Percentiles rank a stretch among this genome's conserved stretches.
Evolutionary conservation across 2,888 invertebrate genomes (phyloP).

Genomic region (Spisula solida): DNA sequence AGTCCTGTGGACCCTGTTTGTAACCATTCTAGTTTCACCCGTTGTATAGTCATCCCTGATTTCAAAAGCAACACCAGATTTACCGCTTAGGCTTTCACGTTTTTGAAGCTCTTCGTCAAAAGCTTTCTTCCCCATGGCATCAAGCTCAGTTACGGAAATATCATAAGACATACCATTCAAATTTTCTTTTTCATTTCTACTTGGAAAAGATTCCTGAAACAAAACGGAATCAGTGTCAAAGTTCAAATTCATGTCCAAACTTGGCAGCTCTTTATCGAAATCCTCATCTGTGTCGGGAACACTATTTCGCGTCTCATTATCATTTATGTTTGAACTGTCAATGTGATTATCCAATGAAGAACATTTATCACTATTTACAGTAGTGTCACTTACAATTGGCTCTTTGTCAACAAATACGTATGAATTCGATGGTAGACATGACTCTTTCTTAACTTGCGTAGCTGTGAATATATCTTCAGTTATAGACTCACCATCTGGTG

Average conservation of each 20-base stretch:
- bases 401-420: slow-evolving; percentile 22
- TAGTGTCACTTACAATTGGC: background rate
- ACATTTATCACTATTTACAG: background rate
- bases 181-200: slow-evolving; percentile 73
- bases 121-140: slow-evolving; percentile 71
- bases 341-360: background rate
- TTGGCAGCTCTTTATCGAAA: slow-evolving; percentile 63
- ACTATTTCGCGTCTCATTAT: slow-evolving; percentile 1
- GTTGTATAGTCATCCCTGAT: slow-evolving; percentile 78
- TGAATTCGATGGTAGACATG: slow-evolving; percentile 13
- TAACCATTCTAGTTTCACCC: slow-evolving; percentile 71
- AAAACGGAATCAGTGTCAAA: slow-evolving; percentile 73
- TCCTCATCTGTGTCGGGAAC: slow-evolving; percentile 37
- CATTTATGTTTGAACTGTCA: background rate
- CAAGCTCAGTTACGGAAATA: slow-evolving; percentile 76
- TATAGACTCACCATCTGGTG: slow-evolving; percentile 58
- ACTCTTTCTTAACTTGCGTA: slow-evolving; percentile 64
- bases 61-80: slow-evolving; percentile 79
- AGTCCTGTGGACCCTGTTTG: slow-evolving; percentile 67
- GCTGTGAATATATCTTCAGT: slow-evolving; percentile 77
- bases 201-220: slow-evolving; percentile 73
- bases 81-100: slow-evolving; percentile 55
- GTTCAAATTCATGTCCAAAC: slow-evolving; percentile 70
- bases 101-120: slow-evolving; percentile 60
- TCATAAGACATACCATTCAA: slow-evolving; percentile 76